Conservation (phyloP, 2,113 vertebrate genomes). For the Acanthisitta chloris region DNA sequence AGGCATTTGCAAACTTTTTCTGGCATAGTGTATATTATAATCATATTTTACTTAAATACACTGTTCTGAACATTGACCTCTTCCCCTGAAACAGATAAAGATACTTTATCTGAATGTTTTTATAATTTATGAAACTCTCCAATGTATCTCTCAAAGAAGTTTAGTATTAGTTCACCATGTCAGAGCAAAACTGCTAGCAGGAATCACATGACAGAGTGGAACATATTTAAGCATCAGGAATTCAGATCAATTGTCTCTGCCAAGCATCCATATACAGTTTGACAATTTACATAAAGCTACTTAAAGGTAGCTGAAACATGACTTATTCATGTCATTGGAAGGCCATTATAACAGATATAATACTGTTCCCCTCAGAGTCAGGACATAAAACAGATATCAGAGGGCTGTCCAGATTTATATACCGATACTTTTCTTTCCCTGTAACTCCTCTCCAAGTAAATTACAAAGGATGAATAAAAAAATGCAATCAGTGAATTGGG, state of each 20-base stretch:
- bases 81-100: background rate
- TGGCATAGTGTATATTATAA: background rate
- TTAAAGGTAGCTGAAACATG: background rate
- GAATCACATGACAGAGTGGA: background rate
- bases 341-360: background rate
- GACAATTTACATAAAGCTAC: background rate
- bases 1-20: background rate
- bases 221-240: background rate
- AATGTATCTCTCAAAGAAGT: background rate
- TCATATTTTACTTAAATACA: background rate
- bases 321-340: background rate
- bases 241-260: background rate
- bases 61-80: background rate
- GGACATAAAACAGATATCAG: too few species aligned
- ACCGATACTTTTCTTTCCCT: background rate
- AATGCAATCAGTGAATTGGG: accelerated
- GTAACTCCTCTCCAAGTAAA: background rate
- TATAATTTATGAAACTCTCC: background rate
- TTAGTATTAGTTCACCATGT: accelerated
- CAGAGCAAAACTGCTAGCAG: background rate
- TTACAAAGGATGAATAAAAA: background rate
- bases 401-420: background rate
- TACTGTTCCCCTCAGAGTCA: accelerated
- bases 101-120: background rate
- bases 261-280: background rate